These are phyloP conservation scores for Drosophila meridionalis DNA, from an alignment of 2,888 invertebrate genomes.

Conservation along the genomic window DNA sequence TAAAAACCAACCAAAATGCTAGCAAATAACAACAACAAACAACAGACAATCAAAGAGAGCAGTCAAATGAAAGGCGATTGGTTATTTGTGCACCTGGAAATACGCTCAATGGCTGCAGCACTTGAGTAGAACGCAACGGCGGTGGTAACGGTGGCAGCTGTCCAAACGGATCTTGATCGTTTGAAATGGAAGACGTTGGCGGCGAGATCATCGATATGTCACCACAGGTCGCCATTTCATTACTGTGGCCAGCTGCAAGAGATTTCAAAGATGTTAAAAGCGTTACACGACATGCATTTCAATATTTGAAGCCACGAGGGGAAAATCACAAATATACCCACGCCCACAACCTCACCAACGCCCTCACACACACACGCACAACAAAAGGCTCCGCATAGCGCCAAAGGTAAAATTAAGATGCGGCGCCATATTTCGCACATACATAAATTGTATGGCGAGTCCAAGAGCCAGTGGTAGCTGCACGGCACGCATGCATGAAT, in stretches of 20 bases:
- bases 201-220: slow-evolving; percentile 86
- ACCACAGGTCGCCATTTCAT: slow-evolving; percentile 85
- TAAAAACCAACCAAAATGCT: slow-evolving; percentile 20
- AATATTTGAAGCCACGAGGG: slow-evolving; percentile 15
- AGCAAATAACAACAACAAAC: slow-evolving; percentile 51
- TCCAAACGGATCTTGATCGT: slow-evolving; percentile 86
- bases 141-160: slow-evolving; percentile 86
- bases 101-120: slow-evolving; percentile 85
- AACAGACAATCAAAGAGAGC: slow-evolving; percentile 31
- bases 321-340: not conserved
- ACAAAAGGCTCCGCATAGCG: slow-evolving; percentile 45
- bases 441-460: slow-evolving; percentile 71
- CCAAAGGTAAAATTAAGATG: slow-evolving; percentile 48
- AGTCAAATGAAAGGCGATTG: not conserved
- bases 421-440: slow-evolving; percentile 79
- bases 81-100: slow-evolving; percentile 84
- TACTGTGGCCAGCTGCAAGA: slow-evolving; percentile 84
- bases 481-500: slow-evolving; percentile 74
- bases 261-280: slow-evolving; percentile 29
- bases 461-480: slow-evolving; percentile 47
- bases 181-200: slow-evolving; percentile 85
- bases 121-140: slow-evolving; percentile 86
- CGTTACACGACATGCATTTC: slow-evolving; percentile 33
- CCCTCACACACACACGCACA: slow-evolving; percentile 15
- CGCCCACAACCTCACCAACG: not conserved